These are phyloP conservation scores for Atopsyche davidsoni DNA, from an alignment of 1,140 invertebrate genomes.

Conservation along the genomic window DNA sequence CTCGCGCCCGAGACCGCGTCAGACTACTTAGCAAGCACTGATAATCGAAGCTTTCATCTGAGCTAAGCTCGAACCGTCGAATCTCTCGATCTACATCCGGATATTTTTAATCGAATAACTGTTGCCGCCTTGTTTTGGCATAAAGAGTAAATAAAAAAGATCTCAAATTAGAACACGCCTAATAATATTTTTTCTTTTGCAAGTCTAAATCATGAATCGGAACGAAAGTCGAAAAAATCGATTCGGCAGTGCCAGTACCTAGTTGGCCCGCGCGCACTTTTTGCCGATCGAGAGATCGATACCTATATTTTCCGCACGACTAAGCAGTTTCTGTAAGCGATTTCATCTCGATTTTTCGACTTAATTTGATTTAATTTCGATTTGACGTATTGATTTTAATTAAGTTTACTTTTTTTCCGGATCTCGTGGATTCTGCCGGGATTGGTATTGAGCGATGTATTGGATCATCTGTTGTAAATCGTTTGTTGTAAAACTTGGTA, in stretches of 20 bases:
- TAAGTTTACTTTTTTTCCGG: too few species aligned
- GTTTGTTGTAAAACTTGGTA: too few species aligned
- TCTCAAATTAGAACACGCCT: conserved; percentile 2
- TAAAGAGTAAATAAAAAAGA: not conserved
- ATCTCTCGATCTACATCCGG: too few species aligned
- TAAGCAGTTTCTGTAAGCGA: conserved; percentile 5
- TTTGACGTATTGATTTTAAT: conserved; percentile 1
- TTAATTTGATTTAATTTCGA: conserved; percentile 3
- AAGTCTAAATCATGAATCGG: conserved; percentile 7
- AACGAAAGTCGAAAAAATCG: conserved; percentile 13
- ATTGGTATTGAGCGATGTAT: too few species aligned
- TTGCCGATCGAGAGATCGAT: conserved; percentile 9
- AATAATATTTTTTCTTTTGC: not conserved
- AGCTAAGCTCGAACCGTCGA: too few species aligned
- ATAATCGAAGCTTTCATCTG: too few species aligned
- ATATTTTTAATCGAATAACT: too few species aligned
- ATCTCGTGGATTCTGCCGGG: too few species aligned
- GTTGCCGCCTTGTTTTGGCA: too few species aligned
- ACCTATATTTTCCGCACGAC: conserved; percentile 25
- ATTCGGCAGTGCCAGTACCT: not conserved
- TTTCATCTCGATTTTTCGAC: conserved; percentile 2
- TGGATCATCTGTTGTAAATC: too few species aligned
- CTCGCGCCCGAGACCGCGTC: too few species aligned
- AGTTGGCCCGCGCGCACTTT: conserved; percentile 9
- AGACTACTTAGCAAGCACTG: too few species aligned